phyloP scores from a whole-genome alignment of 2,888 invertebrate genomes.

The Megaustenia siamemsis region DNA sequence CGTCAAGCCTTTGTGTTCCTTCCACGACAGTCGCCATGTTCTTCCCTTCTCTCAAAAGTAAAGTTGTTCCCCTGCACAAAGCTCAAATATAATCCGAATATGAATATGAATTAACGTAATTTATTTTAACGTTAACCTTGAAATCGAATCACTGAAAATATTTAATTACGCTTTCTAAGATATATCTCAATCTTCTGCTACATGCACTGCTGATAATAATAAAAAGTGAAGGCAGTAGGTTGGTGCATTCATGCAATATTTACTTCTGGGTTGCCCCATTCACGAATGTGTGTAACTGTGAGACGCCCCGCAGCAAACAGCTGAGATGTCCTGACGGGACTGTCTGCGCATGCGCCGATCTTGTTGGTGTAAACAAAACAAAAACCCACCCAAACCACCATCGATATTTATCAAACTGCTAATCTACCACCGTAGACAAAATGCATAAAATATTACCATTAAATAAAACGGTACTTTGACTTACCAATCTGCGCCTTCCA shows the following conservation, averaged over 20 bases:
- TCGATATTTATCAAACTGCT: slow-evolving; percentile 11
- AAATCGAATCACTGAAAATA: neutral
- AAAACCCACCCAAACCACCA: slow-evolving; percentile 43
- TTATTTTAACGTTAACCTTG: neutral
- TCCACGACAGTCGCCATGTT: slow-evolving; percentile 56
- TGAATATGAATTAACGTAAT: slow-evolving; percentile 35
- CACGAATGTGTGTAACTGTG: slow-evolving; percentile 42
- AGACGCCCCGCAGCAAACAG: slow-evolving; percentile 48
- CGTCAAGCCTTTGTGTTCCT: slow-evolving; percentile 54
- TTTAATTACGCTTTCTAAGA: neutral
- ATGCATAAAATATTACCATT: neutral
- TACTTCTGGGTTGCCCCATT: slow-evolving; percentile 36
- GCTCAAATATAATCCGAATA: slow-evolving; percentile 20
- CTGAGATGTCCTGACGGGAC: slow-evolving; percentile 43
- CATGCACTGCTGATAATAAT: neutral
- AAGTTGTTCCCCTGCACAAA: slow-evolving; percentile 35
- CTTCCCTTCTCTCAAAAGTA: slow-evolving; percentile 45
- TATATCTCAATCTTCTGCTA: neutral
- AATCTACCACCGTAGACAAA: neutral
- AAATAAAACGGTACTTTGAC: neutral
- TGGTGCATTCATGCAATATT: slow-evolving; percentile 15
- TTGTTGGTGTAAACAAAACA: slow-evolving; percentile 61
- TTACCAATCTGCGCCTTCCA: slow-evolving; percentile 36
- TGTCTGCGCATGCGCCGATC: slow-evolving; percentile 58
- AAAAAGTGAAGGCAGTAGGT: neutral